These are phyloP conservation scores for Watsonalla cultraria DNA, from an alignment of 2,888 invertebrate genomes.

Conservation along the genomic window DNA sequence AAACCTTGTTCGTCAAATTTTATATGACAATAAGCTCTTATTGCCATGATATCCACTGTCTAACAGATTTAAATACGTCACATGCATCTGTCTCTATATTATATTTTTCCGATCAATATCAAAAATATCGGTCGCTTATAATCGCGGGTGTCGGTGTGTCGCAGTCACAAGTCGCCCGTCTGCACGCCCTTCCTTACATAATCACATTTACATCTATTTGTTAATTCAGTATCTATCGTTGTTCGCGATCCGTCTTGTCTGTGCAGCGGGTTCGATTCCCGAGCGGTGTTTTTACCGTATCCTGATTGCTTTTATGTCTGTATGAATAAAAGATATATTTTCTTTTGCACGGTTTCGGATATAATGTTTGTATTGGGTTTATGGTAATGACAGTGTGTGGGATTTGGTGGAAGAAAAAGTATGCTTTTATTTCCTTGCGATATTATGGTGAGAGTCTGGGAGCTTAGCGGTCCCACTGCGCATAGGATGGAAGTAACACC, in stretches of 20 bases:
- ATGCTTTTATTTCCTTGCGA: too few species aligned
- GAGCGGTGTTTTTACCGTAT: background rate
- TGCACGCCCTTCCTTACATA: constrained; percentile 14
- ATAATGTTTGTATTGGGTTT: background rate
- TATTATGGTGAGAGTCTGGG: too few species aligned
- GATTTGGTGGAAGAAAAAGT: background rate
- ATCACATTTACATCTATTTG: constrained; percentile 44
- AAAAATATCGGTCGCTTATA: too few species aligned
- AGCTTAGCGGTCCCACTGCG: too few species aligned
- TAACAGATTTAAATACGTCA: too few species aligned
- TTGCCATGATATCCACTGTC: too few species aligned
- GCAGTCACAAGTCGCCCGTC: constrained; percentile 11
- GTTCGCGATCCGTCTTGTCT: constrained; percentile 30
- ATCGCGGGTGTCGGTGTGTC: background rate
- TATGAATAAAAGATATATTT: constrained; percentile 17
- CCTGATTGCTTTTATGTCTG: constrained; percentile 15
- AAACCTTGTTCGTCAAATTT: too few species aligned
- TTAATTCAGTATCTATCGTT: constrained; percentile 34
- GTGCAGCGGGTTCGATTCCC: background rate
- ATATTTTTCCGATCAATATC: too few species aligned
- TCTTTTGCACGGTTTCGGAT: background rate
- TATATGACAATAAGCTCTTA: too few species aligned
- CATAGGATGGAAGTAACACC: too few species aligned
- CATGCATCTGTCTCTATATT: too few species aligned
- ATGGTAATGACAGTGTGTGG: background rate